Base-by-base conservation (phyloP, 2,113 vertebrate genomes). In the Ctenodactylus gundi region DNA sequence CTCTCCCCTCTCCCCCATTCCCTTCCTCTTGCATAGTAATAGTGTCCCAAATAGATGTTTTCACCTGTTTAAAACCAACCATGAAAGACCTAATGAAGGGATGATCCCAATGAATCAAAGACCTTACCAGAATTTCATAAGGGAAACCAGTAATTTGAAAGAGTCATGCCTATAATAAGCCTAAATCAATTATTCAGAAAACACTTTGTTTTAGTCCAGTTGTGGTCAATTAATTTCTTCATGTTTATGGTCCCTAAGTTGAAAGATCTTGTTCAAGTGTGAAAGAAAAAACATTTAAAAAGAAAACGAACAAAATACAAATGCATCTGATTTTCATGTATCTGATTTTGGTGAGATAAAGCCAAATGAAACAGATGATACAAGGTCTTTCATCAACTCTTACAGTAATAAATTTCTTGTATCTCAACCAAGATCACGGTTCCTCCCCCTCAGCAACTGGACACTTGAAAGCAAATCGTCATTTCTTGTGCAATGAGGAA, bases 141-240 rank as follows among this genome's bases (percentile, higher is more conserved):
- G 11, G 36, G 41, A 92, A 93, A 88, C 5, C 12, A 86, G 21
- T 34, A 77, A 4, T 84, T 93, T 68, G 89, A 81, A 84, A 83
- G 7, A 93, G 80, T 46, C 51, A 53, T 9, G 1, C 39, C 21
- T 58, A 49, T 20, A 21, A 57, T 64, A 65, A 36, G 57, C 39
- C 53, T 76, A 88, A 88, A 55, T 13, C 81, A 87, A 94, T 60
- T 72, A 73, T 75, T 94, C 60, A 29, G 13, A 77, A 93, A 81
- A 85, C 18, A 11, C 21, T 93, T 86, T 53, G 5, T 72, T 13
- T 76, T 60, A n/a, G 1, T 76, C 41, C 72, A 76, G 18, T 65
- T 94, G 64, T 82, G 21, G 39, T 68, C 36, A 91, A 58, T 57
- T 88, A 94, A 78, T 88, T 70, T 60, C 1, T 76, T 83, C 29